Evolutionary conservation across 2,113 vertebrate species (phyloP).

Genomic region (Desmodus rotundus): DNA sequence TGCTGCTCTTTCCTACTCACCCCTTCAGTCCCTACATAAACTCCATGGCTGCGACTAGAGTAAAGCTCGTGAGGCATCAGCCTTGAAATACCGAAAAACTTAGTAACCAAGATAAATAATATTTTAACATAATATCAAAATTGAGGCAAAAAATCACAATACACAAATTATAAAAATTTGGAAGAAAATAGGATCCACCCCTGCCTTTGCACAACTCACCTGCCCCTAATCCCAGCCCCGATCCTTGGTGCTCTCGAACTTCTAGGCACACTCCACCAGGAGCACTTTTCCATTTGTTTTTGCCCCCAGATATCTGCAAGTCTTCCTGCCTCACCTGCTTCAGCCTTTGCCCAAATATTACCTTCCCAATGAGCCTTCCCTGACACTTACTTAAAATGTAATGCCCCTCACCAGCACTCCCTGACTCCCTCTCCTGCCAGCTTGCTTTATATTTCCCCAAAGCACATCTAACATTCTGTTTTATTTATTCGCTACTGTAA

Average conservation of each 20-base stretch:
- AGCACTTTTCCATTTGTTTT: neutral
- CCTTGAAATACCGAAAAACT: neutral
- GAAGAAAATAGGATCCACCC: neutral
- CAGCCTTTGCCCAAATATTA: neutral
- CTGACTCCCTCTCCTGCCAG: too few relatives aligned
- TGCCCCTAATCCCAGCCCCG: neutral
- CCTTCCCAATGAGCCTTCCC: neutral
- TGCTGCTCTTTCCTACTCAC: too few relatives aligned
- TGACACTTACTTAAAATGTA: neutral
- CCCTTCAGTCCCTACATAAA: neutral
- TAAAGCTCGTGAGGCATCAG: neutral
- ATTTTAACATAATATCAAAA: neutral
- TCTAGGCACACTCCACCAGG: neutral
- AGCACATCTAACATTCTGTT: neutral
- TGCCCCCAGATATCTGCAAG: neutral
- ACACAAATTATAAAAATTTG: neutral
- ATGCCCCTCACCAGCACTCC: neutral
- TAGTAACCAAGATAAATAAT: neutral
- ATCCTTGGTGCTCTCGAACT: neutral
- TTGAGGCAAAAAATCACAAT: neutral
- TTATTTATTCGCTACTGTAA: neutral
- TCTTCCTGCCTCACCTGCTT: neutral
- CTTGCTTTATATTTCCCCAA: neutral
- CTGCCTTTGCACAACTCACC: fast-evolving
- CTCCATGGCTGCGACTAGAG: neutral